Evolutionary conservation across 2,797 vertebrate species (phyloP), one percentile per base, ranked within the genome.

Genomic region (Chelmon rostratus): DNA sequence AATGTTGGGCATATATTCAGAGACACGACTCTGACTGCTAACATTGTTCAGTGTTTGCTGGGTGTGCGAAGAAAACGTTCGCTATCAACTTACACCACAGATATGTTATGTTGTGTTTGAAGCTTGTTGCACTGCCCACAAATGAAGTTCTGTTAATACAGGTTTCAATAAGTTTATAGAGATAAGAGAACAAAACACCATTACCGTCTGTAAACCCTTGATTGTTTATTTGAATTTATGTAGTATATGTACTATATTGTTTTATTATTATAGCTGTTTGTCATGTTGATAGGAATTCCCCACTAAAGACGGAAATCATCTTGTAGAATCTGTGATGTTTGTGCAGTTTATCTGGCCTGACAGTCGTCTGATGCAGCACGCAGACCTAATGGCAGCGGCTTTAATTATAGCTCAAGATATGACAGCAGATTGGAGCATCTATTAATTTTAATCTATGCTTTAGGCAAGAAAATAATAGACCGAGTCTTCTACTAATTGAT

Each of bases 391-490:
- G 31, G 28, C 54, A 59, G 49, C 62, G 42, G 37, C 54, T 66
- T 65, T 57, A 77, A 68, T 77, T 61, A 72, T 9, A 49, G 33
- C 21, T 44, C 49, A 57, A 37, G 50, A 77, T 68, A 68, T 52
- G 21, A 63, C 37, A 57, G 50, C 42, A 57, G 73, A 61, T 61
- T 54, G 31, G 23, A 47, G 19, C 1, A 0, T 47, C 47, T 38
- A 52, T 67, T 61, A 12, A 67, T 76, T 61, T 46, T 21, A 71
- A 66, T 76, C 23, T 35, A 31, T 18, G 68, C 23, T 68, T 52
- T 0, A 33, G 25, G 40, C 63, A 62, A 68, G 28, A 58, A 44
- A 58, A 64, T 58, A 25, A 64, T 18, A 49, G 8, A 19, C 42
- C 33, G 19, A 31, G 19, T 33, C 58, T 68, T 33, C 16, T 11